Evolutionary conservation across 2,113 vertebrate species (phyloP), one percentile per base, ranked within the genome.

Genomic region (Malurus alboscapulatus): DNA sequence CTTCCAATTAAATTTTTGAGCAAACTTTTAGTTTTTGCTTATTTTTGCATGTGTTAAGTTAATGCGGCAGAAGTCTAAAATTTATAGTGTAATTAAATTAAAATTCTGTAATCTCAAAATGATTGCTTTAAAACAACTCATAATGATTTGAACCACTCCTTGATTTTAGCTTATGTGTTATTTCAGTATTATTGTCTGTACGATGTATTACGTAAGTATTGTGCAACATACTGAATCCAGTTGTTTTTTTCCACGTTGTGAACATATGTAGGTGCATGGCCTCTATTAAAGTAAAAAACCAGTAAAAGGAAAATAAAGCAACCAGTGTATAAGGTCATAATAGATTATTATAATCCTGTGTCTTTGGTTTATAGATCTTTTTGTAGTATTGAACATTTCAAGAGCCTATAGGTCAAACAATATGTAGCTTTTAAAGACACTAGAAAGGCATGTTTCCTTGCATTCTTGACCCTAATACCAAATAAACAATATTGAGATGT

Each of bases 21-120:
- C 47, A 66, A 63, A n/a, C 12, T 73, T 95, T 81, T 62, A 51
- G 67, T 91, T 95, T 84, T 38, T 3, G 4, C 50, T 88, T 93
- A 80, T 86, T 91, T 91, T 44, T 50, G 6, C 6, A 7, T 30
- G 12, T 66, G 5, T 45, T 71, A 40, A 38, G 66, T 21, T 22
- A 53, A 48, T 17, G 7, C 26, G 79, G 20, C 2, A 40, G 22
- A 54, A 61, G 68, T 62, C 65, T 68, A 27, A 30, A 17, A 7
- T 79, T 78, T 73, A 16, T 38, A 22, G 10, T 34, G 9, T 26
- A 44, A 53, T 59, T 63, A 34, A 53, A 76, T 40, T 45, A 25
- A 75, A 72, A 55, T 6, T 34, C 5, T 9, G 7, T 34, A 29
- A 27, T 59, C 38, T 53, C 69, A 8, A 7, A 79, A 22, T 4